These are phyloP conservation scores for Rhingia rostrata DNA, from an alignment of 2,888 invertebrate genomes.

Conservation along the genomic window DNA sequence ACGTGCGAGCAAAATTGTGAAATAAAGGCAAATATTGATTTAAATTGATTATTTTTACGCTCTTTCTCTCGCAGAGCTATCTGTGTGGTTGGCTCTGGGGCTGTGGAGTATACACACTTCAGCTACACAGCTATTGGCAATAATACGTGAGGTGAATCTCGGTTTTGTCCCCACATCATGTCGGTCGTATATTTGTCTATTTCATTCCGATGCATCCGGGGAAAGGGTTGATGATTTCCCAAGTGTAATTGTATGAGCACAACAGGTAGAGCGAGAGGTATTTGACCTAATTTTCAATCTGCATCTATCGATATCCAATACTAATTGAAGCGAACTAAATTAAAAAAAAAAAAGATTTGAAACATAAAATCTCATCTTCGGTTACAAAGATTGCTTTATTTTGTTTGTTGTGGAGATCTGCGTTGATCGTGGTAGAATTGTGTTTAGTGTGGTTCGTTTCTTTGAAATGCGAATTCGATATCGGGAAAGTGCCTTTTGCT, in stretches of 20 bases:
- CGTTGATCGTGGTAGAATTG: slow-evolving; percentile 5
- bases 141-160: slow-evolving; percentile 52
- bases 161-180: not conserved
- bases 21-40: slow-evolving; percentile 65
- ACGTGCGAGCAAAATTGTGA: slow-evolving; percentile 53
- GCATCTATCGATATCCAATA: slow-evolving; percentile 40
- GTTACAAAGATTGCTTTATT: slow-evolving; percentile 51
- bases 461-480: slow-evolving; percentile 52
- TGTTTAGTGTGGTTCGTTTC: slow-evolving; percentile 25
- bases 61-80: slow-evolving; percentile 17
- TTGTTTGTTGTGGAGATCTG: slow-evolving; percentile 17
- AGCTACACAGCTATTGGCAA: not conserved
- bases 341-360: slow-evolving; percentile 22
- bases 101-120: not conserved
- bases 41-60: slow-evolving; percentile 60
- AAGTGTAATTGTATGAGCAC: slow-evolving; percentile 61
- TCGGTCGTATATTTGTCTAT: not conserved
- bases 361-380: slow-evolving; percentile 60
- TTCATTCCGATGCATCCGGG: slow-evolving; percentile 26
- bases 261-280: slow-evolving; percentile 43
- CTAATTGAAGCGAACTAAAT: slow-evolving; percentile 39
- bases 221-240: slow-evolving; percentile 66
- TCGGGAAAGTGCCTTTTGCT: slow-evolving; percentile 57
- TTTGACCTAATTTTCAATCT: slow-evolving; percentile 64
- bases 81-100: not conserved